These are phyloP conservation scores for Bubo scandiacus DNA, from an alignment of 2,113 vertebrate species.

Conservation along the genomic window DNA sequence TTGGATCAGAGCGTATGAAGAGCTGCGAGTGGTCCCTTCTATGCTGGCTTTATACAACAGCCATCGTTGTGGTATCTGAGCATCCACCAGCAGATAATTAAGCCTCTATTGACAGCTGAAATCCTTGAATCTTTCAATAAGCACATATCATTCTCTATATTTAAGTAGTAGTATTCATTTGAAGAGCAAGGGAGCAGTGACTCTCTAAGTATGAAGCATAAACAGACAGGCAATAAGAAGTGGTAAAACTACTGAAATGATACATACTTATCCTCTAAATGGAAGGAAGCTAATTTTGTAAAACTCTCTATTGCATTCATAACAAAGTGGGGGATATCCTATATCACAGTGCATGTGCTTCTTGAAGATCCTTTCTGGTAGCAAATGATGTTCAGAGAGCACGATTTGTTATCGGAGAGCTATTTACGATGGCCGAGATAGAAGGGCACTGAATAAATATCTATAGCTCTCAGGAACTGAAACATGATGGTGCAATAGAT, in stretches of 20 bases:
- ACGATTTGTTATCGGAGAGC: conserved; percentile 59
- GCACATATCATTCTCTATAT: neutral
- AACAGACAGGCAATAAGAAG: conserved; percentile 20
- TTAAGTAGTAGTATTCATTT: conserved; percentile 41
- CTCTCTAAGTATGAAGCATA: neutral
- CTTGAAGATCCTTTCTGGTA: conserved; percentile 55
- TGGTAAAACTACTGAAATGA: conserved; percentile 10
- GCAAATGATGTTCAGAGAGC: conserved; percentile 29
- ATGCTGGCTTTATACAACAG: neutral
- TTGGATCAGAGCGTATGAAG: neutral
- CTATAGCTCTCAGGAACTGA: conserved; percentile 50
- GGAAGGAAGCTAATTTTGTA: conserved; percentile 30
- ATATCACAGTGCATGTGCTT: conserved; percentile 40
- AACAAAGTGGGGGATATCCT: conserved; percentile 56
- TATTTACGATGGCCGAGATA: conserved; percentile 55
- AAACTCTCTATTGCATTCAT: conserved; percentile 40
- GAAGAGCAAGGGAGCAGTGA: conserved; percentile 39
- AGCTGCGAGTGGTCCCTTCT: conserved; percentile 23
- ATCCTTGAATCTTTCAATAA: conserved; percentile 55
- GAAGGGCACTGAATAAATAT: conserved; percentile 51
- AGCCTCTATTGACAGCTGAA: conserved; percentile 47
- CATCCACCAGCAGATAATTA: conserved; percentile 46
- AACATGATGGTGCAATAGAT: neutral
- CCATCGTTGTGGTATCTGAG: neutral
- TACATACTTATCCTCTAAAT: conserved; percentile 1